These are phyloP conservation scores for Drosophila erecta DNA, from an alignment of 1,140 invertebrate genomes.

Conservation along the genomic window DNA sequence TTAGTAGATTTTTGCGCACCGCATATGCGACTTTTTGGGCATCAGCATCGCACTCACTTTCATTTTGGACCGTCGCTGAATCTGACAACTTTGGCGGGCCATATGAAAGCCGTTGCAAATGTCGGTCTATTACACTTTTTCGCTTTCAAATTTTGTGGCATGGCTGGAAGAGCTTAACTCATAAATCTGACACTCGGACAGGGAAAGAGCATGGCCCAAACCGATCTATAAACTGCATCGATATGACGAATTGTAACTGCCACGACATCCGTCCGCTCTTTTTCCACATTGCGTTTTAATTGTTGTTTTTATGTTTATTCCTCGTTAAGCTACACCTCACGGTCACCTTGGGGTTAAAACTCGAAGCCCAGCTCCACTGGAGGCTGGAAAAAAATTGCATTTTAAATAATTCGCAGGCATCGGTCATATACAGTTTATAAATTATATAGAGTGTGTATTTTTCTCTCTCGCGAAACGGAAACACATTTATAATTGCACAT, in stretches of 20 bases:
- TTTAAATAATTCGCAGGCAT: constrained; percentile 35
- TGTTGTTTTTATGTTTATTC: constrained; percentile 57
- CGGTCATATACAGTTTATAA: constrained; percentile 38
- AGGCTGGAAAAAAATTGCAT: constrained; percentile 34
- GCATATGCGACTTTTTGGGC: not conserved
- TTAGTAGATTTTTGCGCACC: constrained; percentile 21
- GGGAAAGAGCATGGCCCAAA: constrained; percentile 9
- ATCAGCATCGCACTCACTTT: constrained; percentile 15
- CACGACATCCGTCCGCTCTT: constrained; percentile 25
- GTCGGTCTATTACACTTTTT: constrained; percentile 37
- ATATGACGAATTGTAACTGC: constrained; percentile 61
- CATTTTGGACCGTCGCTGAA: constrained; percentile 30
- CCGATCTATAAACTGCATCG: constrained; percentile 15
- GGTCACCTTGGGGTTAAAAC: constrained; percentile 5
- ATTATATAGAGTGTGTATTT: constrained; percentile 27
- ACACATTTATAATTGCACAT: constrained; percentile 62
- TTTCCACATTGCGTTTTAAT: constrained; percentile 68
- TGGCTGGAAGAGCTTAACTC: constrained; percentile 51
- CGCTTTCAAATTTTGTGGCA: constrained; percentile 55
- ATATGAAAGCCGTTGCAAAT: constrained; percentile 35
- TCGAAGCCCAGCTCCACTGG: constrained; percentile 48
- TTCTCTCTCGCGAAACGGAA: constrained; percentile 37
- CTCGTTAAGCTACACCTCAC: constrained; percentile 1
- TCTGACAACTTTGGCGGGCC: constrained; percentile 61
- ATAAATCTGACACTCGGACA: constrained; percentile 66